phyloP scores from a whole-genome alignment of 1,140 invertebrate species.

The Camponotus floridanus region DNA sequence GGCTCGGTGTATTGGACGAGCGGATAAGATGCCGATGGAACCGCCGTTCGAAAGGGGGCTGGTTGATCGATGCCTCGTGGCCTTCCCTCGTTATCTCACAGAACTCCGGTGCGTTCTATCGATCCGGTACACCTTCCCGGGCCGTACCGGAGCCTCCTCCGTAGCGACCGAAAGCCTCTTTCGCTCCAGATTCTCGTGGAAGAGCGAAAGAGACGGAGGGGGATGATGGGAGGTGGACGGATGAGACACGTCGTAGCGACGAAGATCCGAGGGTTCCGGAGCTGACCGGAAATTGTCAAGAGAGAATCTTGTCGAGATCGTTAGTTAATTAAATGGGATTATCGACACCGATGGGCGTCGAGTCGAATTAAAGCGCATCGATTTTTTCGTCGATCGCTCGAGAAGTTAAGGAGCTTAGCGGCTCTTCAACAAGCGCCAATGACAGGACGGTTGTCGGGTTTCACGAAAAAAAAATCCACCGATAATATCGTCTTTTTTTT shows the following conservation, averaged over 20 bases:
- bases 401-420: conserved; percentile 29
- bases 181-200: conserved; percentile 38
- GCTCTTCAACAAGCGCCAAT: neutral
- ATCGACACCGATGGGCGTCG: neutral
- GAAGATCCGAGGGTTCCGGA: neutral
- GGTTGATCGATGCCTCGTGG: conserved; percentile 75
- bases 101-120: conserved; percentile 75
- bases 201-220: neutral
- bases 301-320: conserved; percentile 30
- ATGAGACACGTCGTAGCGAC: neutral
- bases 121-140: conserved; percentile 68
- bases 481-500: conserved; percentile 4
- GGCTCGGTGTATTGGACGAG: conserved; percentile 5
- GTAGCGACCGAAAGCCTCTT: conserved; percentile 48
- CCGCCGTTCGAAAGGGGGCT: conserved; percentile 38
- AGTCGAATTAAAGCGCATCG: neutral
- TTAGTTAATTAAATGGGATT: conserved; percentile 45
- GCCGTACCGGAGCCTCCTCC: conserved; percentile 30
- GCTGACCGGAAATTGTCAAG: conserved; percentile 38
- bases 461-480: neutral
- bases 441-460: conserved; percentile 18
- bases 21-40: conserved; percentile 21
- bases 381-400: conserved; percentile 17
- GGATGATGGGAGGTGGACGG: neutral
- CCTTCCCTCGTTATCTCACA: conserved; percentile 70